A percentile compares a stretch with the other conserved stretches of the same genome.
Conservation (phyloP, 2,888 invertebrate genomes). For the Volucella bombylans region DNA sequence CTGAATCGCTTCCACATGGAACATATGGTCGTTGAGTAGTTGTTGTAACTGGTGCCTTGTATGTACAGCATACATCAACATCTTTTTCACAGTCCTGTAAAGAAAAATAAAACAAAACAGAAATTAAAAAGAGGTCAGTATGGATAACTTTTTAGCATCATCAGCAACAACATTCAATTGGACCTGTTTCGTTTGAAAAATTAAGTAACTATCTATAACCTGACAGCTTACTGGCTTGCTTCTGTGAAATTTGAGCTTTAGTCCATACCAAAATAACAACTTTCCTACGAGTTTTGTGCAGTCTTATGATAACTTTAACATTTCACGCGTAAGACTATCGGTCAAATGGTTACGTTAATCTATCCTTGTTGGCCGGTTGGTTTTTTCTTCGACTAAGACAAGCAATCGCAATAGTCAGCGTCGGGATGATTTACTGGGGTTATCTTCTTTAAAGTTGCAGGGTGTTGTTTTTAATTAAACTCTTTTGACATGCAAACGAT, state of each 20-base stretch:
- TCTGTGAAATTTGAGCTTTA: constrained; percentile 21
- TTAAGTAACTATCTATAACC: no score
- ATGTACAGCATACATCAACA: constrained; percentile 82
- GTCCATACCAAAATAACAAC: constrained; percentile 16
- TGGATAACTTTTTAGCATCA: constrained; percentile 11
- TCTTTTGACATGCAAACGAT: constrained; percentile 47
- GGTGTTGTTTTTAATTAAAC: constrained; percentile 64
- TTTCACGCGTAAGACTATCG: constrained; percentile 56
- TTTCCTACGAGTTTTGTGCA: not conserved
- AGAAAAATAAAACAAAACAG: constrained; percentile 59
- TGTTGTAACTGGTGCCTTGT: constrained; percentile 78
- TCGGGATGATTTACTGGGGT: constrained; percentile 8
- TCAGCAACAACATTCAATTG: constrained; percentile 18
- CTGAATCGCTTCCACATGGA: constrained; percentile 78
- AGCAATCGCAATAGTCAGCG: constrained; percentile 47
- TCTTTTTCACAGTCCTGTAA: constrained; percentile 82
- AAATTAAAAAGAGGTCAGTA: constrained; percentile 72
- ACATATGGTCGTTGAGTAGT: constrained; percentile 78
- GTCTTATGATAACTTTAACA: constrained; percentile 58
- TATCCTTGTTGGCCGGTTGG: constrained; percentile 15
- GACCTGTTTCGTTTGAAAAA: not conserved
- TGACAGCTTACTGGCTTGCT: not conserved
- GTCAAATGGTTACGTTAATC: constrained; percentile 53
- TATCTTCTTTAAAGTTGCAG: constrained; percentile 31
- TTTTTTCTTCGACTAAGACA: constrained; percentile 29